Evolutionary conservation across 2,888 invertebrate genomes (phyloP).

Genomic region (Tetropium fuscum): DNA sequence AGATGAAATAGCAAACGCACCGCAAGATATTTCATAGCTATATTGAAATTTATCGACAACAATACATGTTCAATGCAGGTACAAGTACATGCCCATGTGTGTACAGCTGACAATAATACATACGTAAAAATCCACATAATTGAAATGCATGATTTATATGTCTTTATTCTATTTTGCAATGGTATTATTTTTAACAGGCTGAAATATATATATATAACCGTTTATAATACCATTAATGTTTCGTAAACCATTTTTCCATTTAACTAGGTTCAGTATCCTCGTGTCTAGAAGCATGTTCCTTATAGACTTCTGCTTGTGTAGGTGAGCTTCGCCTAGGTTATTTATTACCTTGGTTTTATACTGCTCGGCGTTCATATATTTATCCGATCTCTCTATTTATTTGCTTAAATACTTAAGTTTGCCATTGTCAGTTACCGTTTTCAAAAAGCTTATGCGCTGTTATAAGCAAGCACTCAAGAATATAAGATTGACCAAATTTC

Average conservation of each 20-base stretch:
- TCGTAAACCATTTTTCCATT: slow-evolving; percentile 36
- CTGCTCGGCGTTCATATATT: slow-evolving; percentile 26
- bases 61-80: too few species aligned
- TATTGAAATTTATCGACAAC: too few species aligned
- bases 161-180: slow-evolving; percentile 3
- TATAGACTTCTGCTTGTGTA: slow-evolving; percentile 41
- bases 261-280: slow-evolving; percentile 38
- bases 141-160: background rate
- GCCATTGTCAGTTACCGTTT: slow-evolving; percentile 9
- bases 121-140: background rate
- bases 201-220: slow-evolving; percentile 18
- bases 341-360: slow-evolving; percentile 35
- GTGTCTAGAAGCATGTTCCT: slow-evolving; percentile 35
- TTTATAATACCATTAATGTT: slow-evolving; percentile 25
- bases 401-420: slow-evolving; percentile 26
- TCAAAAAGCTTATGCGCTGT: too few species aligned
- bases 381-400: slow-evolving; percentile 21
- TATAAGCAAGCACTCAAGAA: too few species aligned
- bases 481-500: too few species aligned
- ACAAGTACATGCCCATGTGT: too few species aligned
- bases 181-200: background rate
- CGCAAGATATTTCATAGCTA: too few species aligned
- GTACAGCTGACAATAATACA: too few species aligned
- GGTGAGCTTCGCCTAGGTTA: slow-evolving; percentile 42
- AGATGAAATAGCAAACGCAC: too few species aligned